Evolutionary conservation across 2,113 vertebrate species (phyloP).

Genomic region (Xenopus laevis): DNA sequence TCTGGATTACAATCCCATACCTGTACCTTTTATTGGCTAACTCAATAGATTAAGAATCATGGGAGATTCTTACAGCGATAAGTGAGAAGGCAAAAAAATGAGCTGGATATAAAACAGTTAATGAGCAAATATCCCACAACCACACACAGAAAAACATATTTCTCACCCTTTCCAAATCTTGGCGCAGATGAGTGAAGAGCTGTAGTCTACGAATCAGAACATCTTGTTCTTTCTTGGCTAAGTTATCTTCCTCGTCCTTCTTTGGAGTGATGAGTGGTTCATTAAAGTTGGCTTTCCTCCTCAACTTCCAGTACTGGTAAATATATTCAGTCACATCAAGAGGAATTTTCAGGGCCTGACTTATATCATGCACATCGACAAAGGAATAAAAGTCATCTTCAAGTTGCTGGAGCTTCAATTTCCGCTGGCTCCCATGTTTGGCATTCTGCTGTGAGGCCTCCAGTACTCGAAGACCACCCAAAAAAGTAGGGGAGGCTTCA

Average conservation of each 20-base stretch:
- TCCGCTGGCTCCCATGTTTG: slow-evolving; percentile 78
- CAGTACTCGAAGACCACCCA: slow-evolving; percentile 58
- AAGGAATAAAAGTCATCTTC: slow-evolving; percentile 92
- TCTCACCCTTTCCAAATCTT: slow-evolving; percentile 95
- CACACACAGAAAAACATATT: neutral
- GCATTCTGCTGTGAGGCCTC: slow-evolving; percentile 74
- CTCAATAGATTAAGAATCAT: too few relatives aligned
- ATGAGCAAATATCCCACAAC: neutral
- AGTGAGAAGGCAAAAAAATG: too few relatives aligned
- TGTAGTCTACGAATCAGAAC: slow-evolving; percentile 87
- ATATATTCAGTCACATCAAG: slow-evolving; percentile 82
- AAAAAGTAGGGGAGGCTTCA: slow-evolving; percentile 46
- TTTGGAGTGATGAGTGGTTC: slow-evolving; percentile 92
- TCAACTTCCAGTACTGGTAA: slow-evolving; percentile 96
- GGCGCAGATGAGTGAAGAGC: slow-evolving; percentile 94
- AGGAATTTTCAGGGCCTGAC: slow-evolving; percentile 68
- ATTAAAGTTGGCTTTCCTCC: slow-evolving; percentile 91
- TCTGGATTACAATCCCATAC: too few relatives aligned
- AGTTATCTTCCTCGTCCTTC: slow-evolving; percentile 93
- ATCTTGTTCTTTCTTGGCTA: slow-evolving; percentile 89
- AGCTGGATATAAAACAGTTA: neutral
- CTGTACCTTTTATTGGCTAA: too few relatives aligned
- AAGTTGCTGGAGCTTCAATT: slow-evolving; percentile 89
- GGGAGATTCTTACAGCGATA: too few relatives aligned
- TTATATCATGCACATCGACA: slow-evolving; percentile 77